Evolutionary conservation across 2,888 invertebrate species (phyloP), one percentile per base, ranked within the genome.

Genomic region (Lasioglossum vierecki): DNA sequence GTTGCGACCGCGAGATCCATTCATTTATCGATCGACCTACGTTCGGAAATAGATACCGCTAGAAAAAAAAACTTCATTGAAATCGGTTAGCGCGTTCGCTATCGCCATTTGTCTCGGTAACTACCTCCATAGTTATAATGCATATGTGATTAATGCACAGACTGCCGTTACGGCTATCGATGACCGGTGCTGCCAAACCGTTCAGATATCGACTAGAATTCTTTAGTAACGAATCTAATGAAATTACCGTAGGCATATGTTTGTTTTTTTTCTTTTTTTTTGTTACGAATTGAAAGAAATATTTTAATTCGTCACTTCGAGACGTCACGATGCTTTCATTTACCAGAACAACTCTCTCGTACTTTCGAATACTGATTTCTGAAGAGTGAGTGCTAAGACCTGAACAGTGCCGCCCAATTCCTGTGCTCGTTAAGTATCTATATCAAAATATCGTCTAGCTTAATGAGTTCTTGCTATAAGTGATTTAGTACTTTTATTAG

Each of bases 11-110:
- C 75, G 53, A 60, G 78, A 80, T 80, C 57, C 73, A 53, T 76
- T 80, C 85, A 68, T 71, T 80, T 84, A 84, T 78, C 84, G 78
- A 80, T 78, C 35, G 46, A 44, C 39, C 63, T 73, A n/a, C 5
- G 66, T 73, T 73, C 72, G 39, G 22, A 71, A 49, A 74, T 30
- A 30, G 46, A 46, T 46, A 68, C n/a, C 26, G 0, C n/a, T 71
- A 22, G 41, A 44, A 18, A 41, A 30, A 30, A 30, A 75, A 70
- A 53, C 35, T 70, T 75, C 49, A 53, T 49, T 18, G 26, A 8
- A 35, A 70, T 35, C 57, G 66, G 13, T 46, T 60, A 44, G 44
- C 22, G 13, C 63, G 30, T 30, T 63, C 30, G 30, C 18, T 63
- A 63, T 15, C 30, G 18, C 18, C 63, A 63, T 63, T 63, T 63